phyloP scores from a whole-genome alignment of 2,888 invertebrate species.

The Leuctra nigra region DNA sequence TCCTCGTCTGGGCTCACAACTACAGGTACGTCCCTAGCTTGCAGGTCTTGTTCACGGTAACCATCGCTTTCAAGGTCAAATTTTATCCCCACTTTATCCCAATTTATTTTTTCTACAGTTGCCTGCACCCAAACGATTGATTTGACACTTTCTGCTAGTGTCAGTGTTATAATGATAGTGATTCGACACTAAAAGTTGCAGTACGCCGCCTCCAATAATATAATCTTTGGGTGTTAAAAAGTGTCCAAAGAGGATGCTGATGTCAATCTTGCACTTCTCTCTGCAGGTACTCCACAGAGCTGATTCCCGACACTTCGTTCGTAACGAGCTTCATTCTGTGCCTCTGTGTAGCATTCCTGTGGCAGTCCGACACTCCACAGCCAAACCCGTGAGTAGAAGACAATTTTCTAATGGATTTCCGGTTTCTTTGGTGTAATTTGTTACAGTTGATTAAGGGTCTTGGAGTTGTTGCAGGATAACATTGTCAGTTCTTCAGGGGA shows the following conservation, averaged over 20 bases:
- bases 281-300: slow-evolving; percentile 47
- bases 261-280: slow-evolving; percentile 18
- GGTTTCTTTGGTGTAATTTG: neutral
- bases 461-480: neutral
- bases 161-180: too few species aligned
- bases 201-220: too few species aligned
- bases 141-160: too few species aligned
- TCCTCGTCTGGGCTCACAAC: slow-evolving; percentile 74
- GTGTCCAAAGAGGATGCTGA: too few species aligned
- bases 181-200: too few species aligned
- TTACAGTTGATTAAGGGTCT: slow-evolving; percentile 14
- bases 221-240: too few species aligned
- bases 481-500: neutral
- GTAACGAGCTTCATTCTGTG: slow-evolving; percentile 51
- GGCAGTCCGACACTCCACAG: slow-evolving; percentile 61
- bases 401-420: neutral
- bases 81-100: too few species aligned
- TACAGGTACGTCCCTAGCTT: slow-evolving; percentile 53
- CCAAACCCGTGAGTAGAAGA: slow-evolving; percentile 51
- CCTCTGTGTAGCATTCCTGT: slow-evolving; percentile 52
- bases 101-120: too few species aligned
- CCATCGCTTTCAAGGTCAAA: too few species aligned
- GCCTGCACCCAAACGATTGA: too few species aligned
- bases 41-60: too few species aligned
- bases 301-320: slow-evolving; percentile 57